Percentiles rank a stretch among this genome's conserved stretches.
These are phyloP conservation scores for Euplagia quadripunctaria DNA, from an alignment of 2,888 invertebrate species.

Conservation along the genomic window DNA sequence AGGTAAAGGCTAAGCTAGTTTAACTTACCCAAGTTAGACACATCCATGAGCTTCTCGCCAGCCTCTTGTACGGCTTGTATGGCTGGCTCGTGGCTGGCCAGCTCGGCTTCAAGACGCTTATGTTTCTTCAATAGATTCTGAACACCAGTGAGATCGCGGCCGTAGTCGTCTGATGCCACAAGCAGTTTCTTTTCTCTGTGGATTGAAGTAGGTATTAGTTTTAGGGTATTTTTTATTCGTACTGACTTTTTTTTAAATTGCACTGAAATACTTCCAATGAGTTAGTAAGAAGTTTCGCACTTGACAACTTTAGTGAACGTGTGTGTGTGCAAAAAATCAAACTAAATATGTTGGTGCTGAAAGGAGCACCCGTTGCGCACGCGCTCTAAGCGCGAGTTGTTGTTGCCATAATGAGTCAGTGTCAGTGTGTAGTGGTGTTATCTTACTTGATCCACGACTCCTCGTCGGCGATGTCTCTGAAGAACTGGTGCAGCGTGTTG, in stretches of 20 bases:
- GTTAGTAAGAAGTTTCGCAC: no score
- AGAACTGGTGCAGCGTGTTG: constrained; percentile 99
- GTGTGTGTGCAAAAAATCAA: no score
- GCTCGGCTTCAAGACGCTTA: constrained; percentile 98
- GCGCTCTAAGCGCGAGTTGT: no score
- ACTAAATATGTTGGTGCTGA: no score
- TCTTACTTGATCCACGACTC: constrained; percentile 99
- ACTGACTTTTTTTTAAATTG: no score
- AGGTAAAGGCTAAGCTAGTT: background rate
- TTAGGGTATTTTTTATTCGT: background rate
- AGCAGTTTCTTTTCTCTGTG: constrained; percentile 97
- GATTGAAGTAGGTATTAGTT: background rate
- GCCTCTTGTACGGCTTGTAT: constrained; percentile 94
- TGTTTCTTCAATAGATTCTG: constrained; percentile 99
- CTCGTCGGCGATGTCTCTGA: constrained; percentile 99
- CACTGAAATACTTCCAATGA: no score
- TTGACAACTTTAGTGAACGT: no score
- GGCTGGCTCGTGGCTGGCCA: constrained; percentile 98
- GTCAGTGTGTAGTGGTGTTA: no score
- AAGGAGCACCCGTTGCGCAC: no score
- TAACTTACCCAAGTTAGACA: constrained; percentile 91
- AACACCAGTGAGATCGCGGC: constrained; percentile 98
- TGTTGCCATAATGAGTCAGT: no score
- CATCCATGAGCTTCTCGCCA: constrained; percentile 97
- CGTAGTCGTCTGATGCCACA: constrained; percentile 99